Conservation (phyloP, 2,113 vertebrate species). For the Oostethus manadensis region DNA sequence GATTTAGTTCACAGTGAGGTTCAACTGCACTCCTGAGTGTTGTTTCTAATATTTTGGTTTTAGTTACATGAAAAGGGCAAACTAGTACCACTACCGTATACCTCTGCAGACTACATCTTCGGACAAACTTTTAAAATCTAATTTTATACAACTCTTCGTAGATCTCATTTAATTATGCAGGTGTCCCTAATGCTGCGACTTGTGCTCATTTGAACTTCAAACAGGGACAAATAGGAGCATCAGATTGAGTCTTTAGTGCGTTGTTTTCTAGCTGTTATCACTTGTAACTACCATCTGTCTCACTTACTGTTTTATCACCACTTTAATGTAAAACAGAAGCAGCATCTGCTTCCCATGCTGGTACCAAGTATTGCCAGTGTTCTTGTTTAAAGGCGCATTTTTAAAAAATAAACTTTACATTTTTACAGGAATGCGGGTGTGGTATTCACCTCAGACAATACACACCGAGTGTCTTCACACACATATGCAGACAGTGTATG, state of each 20-base stretch:
- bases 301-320: not conserved
- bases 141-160: not conserved
- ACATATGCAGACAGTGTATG: conserved; percentile 10
- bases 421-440: too few species aligned
- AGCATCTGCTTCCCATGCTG: not conserved
- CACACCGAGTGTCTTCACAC: not conserved
- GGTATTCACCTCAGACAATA: not conserved
- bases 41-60: not conserved
- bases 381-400: not conserved
- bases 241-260: too few species aligned
- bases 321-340: not conserved
- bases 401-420: not conserved
- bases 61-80: not conserved
- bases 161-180: not conserved
- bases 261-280: not conserved
- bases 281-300: not conserved
- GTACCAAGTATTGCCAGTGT: not conserved
- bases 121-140: too few species aligned
- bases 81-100: too few species aligned
- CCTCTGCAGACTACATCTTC: too few species aligned
- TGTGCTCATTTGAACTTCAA: too few species aligned
- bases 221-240: not conserved
- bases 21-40: not conserved
- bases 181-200: not conserved
- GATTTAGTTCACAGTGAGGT: not conserved